These are phyloP conservation scores for Dicrurus megarhynchus DNA, from an alignment of 2,113 vertebrate genomes.

Conservation along the genomic window DNA sequence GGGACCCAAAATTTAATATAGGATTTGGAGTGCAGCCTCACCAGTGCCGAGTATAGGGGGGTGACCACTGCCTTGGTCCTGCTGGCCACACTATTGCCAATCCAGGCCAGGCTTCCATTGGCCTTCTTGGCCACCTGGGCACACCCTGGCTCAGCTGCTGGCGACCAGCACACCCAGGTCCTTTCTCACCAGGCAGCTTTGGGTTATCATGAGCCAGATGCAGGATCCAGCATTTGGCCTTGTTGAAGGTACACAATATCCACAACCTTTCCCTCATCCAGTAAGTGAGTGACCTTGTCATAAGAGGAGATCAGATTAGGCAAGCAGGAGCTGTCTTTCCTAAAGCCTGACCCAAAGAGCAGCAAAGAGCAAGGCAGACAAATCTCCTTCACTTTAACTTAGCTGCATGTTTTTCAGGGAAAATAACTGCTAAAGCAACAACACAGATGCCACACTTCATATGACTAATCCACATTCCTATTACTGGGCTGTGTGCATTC, in stretches of 20 bases:
- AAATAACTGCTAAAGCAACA: neutral
- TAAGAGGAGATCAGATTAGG: neutral
- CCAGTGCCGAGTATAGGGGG: neutral
- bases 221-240: neutral
- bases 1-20: rapidly evolving
- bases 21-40: neutral
- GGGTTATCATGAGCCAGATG: no score
- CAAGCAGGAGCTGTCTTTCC: neutral
- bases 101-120: neutral
- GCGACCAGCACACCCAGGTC: neutral
- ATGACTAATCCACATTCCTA: neutral
- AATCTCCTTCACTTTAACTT: neutral
- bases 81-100: no score
- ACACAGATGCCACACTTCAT: neutral
- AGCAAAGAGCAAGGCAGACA: neutral
- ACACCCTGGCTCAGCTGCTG: neutral
- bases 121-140: neutral
- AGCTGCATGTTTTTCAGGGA: neutral
- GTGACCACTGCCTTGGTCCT: neutral
- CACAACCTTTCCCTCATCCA: neutral
- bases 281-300: neutral
- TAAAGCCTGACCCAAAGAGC: neutral
- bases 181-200: neutral
- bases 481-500: neutral
- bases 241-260: neutral